Evolutionary conservation across 1,140 invertebrate genomes (phyloP), one percentile per base, ranked within the genome.

Genomic region (Lanistes nyassanus): DNA sequence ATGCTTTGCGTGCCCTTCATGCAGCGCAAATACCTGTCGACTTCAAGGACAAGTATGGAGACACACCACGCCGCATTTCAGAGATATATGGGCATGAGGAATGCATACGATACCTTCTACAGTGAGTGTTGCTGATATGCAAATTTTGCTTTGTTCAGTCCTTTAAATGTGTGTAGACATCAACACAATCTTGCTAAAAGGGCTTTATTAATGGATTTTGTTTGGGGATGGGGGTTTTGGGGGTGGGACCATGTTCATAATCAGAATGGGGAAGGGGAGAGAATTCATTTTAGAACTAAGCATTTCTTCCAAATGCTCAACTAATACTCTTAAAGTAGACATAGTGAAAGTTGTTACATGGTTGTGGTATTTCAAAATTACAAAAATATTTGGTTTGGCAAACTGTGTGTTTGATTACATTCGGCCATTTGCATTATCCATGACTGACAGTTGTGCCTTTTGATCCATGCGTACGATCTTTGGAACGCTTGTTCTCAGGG

Each of bases 51-150:
- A 84, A 83, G 66, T 85, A 82, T 79, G 86, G 85, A 0, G 85
- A 85, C 65, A 86, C 77, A 37, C 87, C 87, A 9, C 65, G 47
- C 7, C 60, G 80, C 21, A 75, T 88, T 7, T 85, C 87, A 19
- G 74, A 83, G 53, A 83, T 87, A 16, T 87, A 88, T 62, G 85
- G 83, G 0, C 83, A 83, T 67, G 55, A 64, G 21, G 86, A 88
- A 34, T 85, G 84, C 71, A 80, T 84, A 13, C 80, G 81, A 37
- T 88, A 81, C 64, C 76, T 88, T 26, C 71, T 79, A 19, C 77
- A 80, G 86, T 88, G 81, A 79, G 86, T 80, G 21, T 21, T 9
- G 64, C 31, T 26, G 56, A 60, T 11, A 31, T 36, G 7, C 23
- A 7, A 11, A 34, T 34, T 65, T n/a, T n/a, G n/a, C n/a, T n/a